phyloP scores from a whole-genome alignment of 2,888 invertebrate species.

The Aphidius colemani region DNA sequence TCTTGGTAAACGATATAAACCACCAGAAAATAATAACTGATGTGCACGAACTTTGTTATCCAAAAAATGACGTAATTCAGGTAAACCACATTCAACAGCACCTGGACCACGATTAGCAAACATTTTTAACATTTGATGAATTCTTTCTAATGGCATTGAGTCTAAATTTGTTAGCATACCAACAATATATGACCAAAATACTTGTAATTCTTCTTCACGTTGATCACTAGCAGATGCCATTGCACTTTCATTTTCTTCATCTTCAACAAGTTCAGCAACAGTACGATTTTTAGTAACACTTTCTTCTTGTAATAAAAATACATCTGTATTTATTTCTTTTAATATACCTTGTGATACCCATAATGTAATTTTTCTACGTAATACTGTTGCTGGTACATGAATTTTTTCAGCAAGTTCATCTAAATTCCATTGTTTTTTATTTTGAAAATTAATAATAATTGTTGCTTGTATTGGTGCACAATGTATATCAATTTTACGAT shows the following conservation, averaged over 20 bases:
- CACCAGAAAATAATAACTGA: slow-evolving; percentile 81
- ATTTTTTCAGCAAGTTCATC: slow-evolving; percentile 84
- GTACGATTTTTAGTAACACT: slow-evolving; percentile 65
- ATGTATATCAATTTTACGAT: slow-evolving; percentile 76
- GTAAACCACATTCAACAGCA: slow-evolving; percentile 84
- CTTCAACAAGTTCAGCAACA: slow-evolving; percentile 71
- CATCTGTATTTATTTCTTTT: slow-evolving; percentile 75
- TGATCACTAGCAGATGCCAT: slow-evolving; percentile 95
- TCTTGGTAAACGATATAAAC: slow-evolving; percentile 87
- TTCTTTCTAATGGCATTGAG: slow-evolving; percentile 86
- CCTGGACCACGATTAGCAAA: slow-evolving; percentile 92
- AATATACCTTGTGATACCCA: slow-evolving; percentile 94
- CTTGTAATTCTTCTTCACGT: slow-evolving; percentile 89
- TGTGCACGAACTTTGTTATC: slow-evolving; percentile 93
- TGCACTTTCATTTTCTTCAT: slow-evolving; percentile 90
- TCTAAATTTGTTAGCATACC: slow-evolving; percentile 97
- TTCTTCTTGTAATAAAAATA: slow-evolving; percentile 75
- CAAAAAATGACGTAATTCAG: slow-evolving; percentile 85
- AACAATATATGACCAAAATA: slow-evolving; percentile 96
- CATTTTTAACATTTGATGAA: slow-evolving; percentile 95
- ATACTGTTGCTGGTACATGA: slow-evolving; percentile 83
- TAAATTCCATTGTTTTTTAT: slow-evolving; percentile 82
- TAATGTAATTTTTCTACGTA: slow-evolving; percentile 85
- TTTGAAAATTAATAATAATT: slow-evolving; percentile 90
- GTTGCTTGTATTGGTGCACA: slow-evolving; percentile 94